Evolutionary conservation across 2,797 vertebrate genomes (phyloP).

Genomic region (Enteromius trimaculatus): DNA sequence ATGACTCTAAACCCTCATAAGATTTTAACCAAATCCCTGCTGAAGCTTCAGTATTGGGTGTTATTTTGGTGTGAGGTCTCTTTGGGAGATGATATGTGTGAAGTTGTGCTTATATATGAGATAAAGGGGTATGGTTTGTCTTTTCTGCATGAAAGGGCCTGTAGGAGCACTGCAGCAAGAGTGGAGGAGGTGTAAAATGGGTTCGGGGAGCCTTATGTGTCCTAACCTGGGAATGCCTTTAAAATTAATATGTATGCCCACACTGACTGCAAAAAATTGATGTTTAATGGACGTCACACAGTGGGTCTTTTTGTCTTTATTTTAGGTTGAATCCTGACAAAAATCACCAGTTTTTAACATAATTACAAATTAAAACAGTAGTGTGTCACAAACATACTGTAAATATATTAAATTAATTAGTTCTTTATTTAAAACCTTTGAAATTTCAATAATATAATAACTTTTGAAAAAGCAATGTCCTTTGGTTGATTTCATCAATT

Average conservation of each 20-base stretch:
- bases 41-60: not conserved
- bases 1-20: not conserved
- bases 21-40: constrained; percentile 10
- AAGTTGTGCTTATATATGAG: constrained; percentile 18
- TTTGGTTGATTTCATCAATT: not conserved
- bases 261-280: not conserved
- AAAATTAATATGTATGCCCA: not conserved
- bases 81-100: constrained; percentile 17
- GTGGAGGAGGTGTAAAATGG: not conserved
- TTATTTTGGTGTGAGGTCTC: constrained; percentile 23
- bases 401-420: too few species aligned
- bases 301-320: not conserved
- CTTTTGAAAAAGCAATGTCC: not conserved
- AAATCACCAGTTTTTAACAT: not conserved
- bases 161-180: constrained; percentile 25
- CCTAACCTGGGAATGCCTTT: not conserved
- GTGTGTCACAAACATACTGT: too few species aligned
- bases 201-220: not conserved
- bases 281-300: not conserved
- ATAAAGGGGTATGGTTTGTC: constrained; percentile 37
- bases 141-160: constrained; percentile 28
- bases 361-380: not conserved
- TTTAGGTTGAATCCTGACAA: not conserved
- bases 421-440: not conserved
- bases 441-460: not conserved